Evolutionary conservation across 2,888 invertebrate species (phyloP).

Genomic region (Chymomyza fuscimana): DNA sequence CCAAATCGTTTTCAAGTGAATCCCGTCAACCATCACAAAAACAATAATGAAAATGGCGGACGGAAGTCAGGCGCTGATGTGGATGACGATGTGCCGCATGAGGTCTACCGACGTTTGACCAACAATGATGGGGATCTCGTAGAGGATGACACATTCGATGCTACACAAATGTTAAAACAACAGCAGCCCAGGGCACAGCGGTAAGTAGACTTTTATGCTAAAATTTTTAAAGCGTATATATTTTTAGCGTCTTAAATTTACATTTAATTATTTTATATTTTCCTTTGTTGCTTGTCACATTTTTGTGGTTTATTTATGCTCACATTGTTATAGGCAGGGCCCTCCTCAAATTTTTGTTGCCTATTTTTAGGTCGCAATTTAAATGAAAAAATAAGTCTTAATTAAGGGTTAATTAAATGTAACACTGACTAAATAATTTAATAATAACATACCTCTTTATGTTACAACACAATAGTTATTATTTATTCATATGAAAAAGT

Average conservation of each 20-base stretch:
- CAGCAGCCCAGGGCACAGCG: conserved; percentile 75
- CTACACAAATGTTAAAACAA: conserved; percentile 75
- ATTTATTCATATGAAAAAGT: too few relatives aligned
- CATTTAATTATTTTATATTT: background rate
- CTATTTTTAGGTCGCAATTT: conserved; percentile 13
- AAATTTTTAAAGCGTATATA: background rate
- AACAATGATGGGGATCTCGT: conserved; percentile 75
- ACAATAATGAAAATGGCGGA: conserved; percentile 61
- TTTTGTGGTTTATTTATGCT: background rate
- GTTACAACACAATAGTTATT: too few relatives aligned
- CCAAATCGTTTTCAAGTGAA: conserved; percentile 80
- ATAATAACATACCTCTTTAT: too few relatives aligned
- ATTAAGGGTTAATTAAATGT: too few relatives aligned
- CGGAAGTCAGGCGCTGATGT: conserved; percentile 49
- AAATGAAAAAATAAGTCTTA: too few relatives aligned
- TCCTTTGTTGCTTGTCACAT: conserved; percentile 6
- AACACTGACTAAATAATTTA: too few relatives aligned
- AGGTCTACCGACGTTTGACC: conserved; percentile 77
- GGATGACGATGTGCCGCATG: conserved; percentile 66
- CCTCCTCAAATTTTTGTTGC: background rate
- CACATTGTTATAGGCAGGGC: background rate
- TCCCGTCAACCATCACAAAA: conserved; percentile 78
- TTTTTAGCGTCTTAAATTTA: background rate
- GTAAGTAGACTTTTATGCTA: conserved; percentile 53
- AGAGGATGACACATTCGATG: conserved; percentile 79